Percentiles rank a stretch among this genome's conserved stretches.
Evolutionary conservation across 2,888 invertebrate genomes (phyloP).

Genomic region (Orthosia gothica): DNA sequence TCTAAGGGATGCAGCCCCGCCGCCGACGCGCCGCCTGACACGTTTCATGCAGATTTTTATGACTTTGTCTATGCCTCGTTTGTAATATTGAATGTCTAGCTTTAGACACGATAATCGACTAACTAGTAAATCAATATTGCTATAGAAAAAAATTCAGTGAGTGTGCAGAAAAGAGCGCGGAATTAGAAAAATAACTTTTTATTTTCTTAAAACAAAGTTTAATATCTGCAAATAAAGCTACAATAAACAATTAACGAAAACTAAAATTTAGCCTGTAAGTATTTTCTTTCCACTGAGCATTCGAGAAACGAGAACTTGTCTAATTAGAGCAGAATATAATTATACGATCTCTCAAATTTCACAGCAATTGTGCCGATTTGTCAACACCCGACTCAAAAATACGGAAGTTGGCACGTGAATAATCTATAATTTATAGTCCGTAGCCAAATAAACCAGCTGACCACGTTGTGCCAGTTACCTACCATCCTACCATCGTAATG

Average conservation of each 20-base stretch:
- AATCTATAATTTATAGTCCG: conserved; percentile 29
- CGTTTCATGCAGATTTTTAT: too few species aligned
- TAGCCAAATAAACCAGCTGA: conserved; percentile 60
- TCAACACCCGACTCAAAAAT: conserved; percentile 44
- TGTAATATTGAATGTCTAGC: too few species aligned
- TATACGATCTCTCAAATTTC: conserved; percentile 6
- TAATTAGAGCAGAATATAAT: too few species aligned
- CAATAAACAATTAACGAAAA: neutral
- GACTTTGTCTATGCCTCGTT: too few species aligned
- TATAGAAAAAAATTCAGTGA: conserved; percentile 2
- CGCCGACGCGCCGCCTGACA: too few species aligned
- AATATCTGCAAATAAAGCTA: neutral
- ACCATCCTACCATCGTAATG: conserved; percentile 56
- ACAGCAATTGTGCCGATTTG: conserved; percentile 21
- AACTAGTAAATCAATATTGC: conserved; percentile 8
- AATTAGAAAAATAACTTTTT: neutral
- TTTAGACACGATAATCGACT: conserved; percentile 18
- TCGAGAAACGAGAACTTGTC: neutral
- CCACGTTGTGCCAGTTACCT: conserved; percentile 46
- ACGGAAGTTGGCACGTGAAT: conserved; percentile 65
- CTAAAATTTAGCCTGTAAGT: neutral
- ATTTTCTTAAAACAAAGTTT: neutral
- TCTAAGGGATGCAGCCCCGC: too few species aligned
- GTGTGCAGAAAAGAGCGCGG: neutral
- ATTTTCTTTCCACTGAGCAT: neutral